A percentile compares a stretch with the other conserved stretches of the same genome.
These are phyloP conservation scores for Zoanthus sansibaricus DNA, from an alignment of 92 coral and sea anemone species.

Conservation along the genomic window DNA sequence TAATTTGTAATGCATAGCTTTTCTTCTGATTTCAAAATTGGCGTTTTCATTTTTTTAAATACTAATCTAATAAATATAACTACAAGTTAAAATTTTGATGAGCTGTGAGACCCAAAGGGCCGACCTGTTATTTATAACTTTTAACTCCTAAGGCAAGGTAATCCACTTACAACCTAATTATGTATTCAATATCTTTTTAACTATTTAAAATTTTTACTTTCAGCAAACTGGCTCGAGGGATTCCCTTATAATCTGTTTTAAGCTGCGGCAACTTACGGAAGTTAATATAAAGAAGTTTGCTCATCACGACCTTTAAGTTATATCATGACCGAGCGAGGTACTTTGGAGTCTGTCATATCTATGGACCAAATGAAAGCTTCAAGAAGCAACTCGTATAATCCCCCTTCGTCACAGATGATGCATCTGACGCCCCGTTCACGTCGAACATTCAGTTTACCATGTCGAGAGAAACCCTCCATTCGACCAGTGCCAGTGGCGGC, in stretches of 20 bases:
- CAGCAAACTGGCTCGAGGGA: not conserved
- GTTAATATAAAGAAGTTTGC: not conserved
- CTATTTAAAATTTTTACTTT: not conserved
- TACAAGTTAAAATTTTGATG: too few species aligned
- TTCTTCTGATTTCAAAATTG: too few species aligned
- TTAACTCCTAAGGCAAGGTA: too few species aligned
- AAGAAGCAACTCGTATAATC: constrained; percentile 35
- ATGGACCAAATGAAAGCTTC: constrained; percentile 18
- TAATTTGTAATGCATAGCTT: too few species aligned
- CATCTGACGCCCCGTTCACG: constrained; percentile 39
- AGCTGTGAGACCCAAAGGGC: too few species aligned
- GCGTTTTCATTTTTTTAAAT: too few species aligned
- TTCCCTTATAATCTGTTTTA: not conserved
- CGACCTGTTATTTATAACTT: too few species aligned
- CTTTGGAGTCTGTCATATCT: constrained; percentile 1
- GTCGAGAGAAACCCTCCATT: constrained; percentile 44
- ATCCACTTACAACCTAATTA: too few species aligned
- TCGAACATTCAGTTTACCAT: constrained; percentile 41
- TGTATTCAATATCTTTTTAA: too few species aligned
- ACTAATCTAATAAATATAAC: too few species aligned
- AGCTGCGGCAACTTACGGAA: not conserved
- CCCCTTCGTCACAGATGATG: constrained; percentile 16
- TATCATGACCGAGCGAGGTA: constrained; percentile 24
- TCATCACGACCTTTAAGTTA: not conserved
- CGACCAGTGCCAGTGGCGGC: constrained; percentile 6